Base-by-base conservation (phyloP, 2,113 vertebrate genomes). In the Ariopsis seemanni region DNA sequence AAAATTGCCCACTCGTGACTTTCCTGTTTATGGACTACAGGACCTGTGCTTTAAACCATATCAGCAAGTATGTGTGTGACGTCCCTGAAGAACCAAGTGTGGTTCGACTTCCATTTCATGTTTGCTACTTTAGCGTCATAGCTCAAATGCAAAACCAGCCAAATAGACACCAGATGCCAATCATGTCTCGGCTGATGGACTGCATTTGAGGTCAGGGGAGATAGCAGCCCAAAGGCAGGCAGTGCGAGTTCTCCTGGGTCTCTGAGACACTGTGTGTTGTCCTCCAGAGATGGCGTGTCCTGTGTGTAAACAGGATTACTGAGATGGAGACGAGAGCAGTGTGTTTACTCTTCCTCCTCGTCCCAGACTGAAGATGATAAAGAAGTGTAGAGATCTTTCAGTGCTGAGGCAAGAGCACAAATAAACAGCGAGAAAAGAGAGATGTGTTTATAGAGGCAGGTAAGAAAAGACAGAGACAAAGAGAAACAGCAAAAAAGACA, bases 261-360 rank as follows among this genome's bases (percentile, higher is more conserved):
- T 67, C 42, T 0, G 12, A 83, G 81, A 63, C 60, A 15, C 12
- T 65, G 62, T 52, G 62, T 67, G 58, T 50, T 60, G 58, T 83
- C 42, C 81, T 83, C 81, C 34, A 82, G 57, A 48, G 80, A 22
- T 82, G 30, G 80, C 63, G 55, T 82, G 55, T 82, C 80, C 57
- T 65, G 62, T 83, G 62, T 83, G 62, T 65, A 83, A 83, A 83
- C 42, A 65, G 81, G 62, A 83, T 83, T 83, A 83, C 58, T 18
- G 34, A 50, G 81, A 67, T 52, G 81, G 27, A 67, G 60, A 83
- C 2, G 62, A 83, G 42, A 22, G 18, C 57, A 62, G 80, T 62
- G 55, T 81, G 77, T 79, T 63, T 82, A 82, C 80, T 65, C 25
- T 58, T 5, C 53, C n/a, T 80, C 14, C 14, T 80, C 17, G 27